A percentile compares a stretch with the other conserved stretches of the same genome.
Conservation (phyloP, 2,888 invertebrate species). For the Tenthredo scrophulariae region DNA sequence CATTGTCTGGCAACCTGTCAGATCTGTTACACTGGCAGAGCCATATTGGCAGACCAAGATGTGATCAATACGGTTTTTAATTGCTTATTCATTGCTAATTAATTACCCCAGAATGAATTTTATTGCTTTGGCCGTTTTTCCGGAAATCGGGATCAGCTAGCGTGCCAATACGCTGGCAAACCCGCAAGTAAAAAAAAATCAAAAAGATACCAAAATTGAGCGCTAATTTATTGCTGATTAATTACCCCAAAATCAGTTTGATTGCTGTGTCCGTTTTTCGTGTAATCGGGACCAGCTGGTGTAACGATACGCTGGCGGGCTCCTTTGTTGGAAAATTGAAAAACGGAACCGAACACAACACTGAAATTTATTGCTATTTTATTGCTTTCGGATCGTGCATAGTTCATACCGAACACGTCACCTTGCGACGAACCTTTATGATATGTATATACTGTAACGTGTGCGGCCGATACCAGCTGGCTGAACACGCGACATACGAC, state of each 20-base stretch:
- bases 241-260: conserved; percentile 23
- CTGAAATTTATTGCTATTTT: too few species aligned
- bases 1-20: too few species aligned
- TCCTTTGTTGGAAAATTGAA: too few species aligned
- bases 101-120: conserved; percentile 26
- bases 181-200: conserved; percentile 16
- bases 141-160: conserved; percentile 39
- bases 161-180: conserved; percentile 19
- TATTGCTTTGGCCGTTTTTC: conserved; percentile 26
- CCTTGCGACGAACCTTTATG: too few species aligned
- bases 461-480: too few species aligned
- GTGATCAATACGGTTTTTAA: conserved; percentile 19
- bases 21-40: conserved; percentile 26
- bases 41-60: conserved; percentile 31
- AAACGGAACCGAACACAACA: too few species aligned
- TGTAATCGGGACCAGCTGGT: too few species aligned
- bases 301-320: too few species aligned
- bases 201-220: conserved; percentile 29
- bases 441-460: too few species aligned
- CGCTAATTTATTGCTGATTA: conserved; percentile 26
- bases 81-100: conserved; percentile 42
- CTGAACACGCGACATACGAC: too few species aligned
- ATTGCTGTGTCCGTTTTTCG: not conserved
- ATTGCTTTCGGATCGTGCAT: too few species aligned
- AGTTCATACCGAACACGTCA: too few species aligned